Percentiles rank a stretch among this genome's conserved stretches.
Evolutionary conservation across 2,113 vertebrate species (phyloP).

Genomic region (Hemibagrus wyckioides): DNA sequence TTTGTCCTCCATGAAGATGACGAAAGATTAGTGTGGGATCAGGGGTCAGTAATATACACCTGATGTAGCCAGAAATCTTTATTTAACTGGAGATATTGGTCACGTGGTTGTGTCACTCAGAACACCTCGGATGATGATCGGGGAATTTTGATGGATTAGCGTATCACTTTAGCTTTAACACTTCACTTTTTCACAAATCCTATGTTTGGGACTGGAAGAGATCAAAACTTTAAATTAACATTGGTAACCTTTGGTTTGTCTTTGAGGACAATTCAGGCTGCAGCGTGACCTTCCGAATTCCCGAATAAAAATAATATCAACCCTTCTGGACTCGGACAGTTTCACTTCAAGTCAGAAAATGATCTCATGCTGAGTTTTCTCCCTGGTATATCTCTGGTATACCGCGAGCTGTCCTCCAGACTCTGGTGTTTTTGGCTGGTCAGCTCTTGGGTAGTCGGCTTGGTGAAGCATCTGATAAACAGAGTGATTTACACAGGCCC

Average conservation of each 20-base stretch:
- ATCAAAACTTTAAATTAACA: not conserved
- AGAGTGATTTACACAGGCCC: slow-evolving; percentile 36
- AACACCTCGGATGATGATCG: not conserved
- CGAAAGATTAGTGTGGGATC: not conserved
- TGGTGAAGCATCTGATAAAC: slow-evolving; percentile 40
- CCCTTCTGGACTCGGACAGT: not conserved
- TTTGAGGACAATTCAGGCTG: not conserved
- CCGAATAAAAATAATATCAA: not conserved
- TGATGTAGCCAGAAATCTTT: not conserved
- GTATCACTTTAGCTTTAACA: not conserved
- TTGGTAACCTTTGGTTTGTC: not conserved
- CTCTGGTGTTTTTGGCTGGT: not conserved
- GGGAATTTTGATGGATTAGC: not conserved
- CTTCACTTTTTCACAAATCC: not conserved
- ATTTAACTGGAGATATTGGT: not conserved
- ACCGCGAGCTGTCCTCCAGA: not conserved
- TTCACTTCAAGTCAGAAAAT: not conserved
- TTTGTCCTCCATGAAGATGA: not conserved
- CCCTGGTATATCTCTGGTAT: not conserved
- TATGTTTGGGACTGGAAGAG: not conserved
- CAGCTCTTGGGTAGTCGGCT: not conserved
- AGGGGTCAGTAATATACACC: not conserved
- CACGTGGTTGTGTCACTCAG: not conserved
- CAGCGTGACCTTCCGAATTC: not conserved
- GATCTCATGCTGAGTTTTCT: not conserved